Evolutionary conservation across 2,113 vertebrate species (phyloP), one percentile per base, ranked within the genome.

Genomic region (Quiscalus mexicanus): DNA sequence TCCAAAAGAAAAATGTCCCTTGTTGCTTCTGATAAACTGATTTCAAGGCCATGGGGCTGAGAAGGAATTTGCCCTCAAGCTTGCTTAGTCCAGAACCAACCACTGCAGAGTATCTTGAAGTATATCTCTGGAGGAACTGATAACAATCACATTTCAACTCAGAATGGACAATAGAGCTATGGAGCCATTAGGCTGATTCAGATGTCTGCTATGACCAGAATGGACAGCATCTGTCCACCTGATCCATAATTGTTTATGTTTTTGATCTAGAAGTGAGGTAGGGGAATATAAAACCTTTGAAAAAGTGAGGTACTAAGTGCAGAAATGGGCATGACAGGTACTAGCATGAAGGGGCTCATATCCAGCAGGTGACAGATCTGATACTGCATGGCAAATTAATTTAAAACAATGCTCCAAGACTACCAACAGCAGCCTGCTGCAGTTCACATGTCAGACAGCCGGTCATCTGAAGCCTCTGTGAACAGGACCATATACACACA

Each of bases 21-120:
- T 91, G 64, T 83, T 94, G 67, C 59, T 90, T 84, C 64, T 93
- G 92, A 95, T 96, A 92, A 95, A 96, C 64, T 10, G 13, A 82
- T 94, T 77, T 92, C 64, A 86, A 93, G 83, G 39, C 68, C 68
- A 44, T 15, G 10, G 49, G 44, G 10, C 73, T 89, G 80, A 86
- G 79, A 88, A 90, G 52, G 95, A 96, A 96, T 95, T 94, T 95
- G 68, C 88, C 95, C 79, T 63, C 56, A 55, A 81, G 93, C 83
- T 90, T 68, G 76, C 35, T 92, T 75, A 92, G 76, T 88, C 93
- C 90, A 89, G 92, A 96, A 86, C 71, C 60, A 96, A 78, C 79
- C 85, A 89, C 59, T 67, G 59, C 59, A 75, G 52, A 67, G 35
- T 52, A 77, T 45, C 71, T 94, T 70, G 70, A 59, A 92, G 52